Percentiles rank a stretch among this genome's conserved stretches.
phyloP scores from a whole-genome alignment of 2,113 vertebrate species.

The Haemorhous mexicanus region DNA sequence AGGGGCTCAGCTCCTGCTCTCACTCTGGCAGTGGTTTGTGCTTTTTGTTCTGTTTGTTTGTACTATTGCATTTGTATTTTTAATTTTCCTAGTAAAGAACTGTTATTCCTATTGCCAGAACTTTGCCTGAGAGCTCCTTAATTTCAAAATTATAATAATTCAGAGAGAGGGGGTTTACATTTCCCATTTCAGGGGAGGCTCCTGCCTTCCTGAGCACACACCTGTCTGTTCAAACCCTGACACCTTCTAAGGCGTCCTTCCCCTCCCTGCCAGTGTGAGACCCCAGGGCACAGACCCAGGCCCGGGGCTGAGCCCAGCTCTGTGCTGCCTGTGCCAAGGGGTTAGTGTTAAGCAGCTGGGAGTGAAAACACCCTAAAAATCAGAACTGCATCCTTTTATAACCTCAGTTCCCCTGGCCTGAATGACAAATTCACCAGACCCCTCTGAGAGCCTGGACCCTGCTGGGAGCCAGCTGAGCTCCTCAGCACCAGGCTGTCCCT shows the following conservation, averaged over 20 bases:
- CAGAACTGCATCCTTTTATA: accelerated
- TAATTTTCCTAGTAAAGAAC: too few relatives aligned
- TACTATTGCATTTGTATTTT: too few relatives aligned
- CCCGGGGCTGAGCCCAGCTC: background rate
- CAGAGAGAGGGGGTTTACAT: too few relatives aligned
- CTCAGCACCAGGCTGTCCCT: background rate
- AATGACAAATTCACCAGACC: background rate
- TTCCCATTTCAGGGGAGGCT: too few relatives aligned
- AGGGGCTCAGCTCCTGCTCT: too few relatives aligned
- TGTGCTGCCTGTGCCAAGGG: background rate
- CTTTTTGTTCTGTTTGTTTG: too few relatives aligned
- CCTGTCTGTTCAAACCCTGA: too few relatives aligned
- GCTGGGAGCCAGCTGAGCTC: background rate
- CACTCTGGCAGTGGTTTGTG: too few relatives aligned
- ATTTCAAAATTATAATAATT: too few relatives aligned
- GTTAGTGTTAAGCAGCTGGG: background rate
- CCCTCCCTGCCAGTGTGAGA: background rate
- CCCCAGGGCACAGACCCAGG: background rate
- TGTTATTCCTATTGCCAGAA: too few relatives aligned
- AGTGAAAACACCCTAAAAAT: background rate
- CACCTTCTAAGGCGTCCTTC: background rate
- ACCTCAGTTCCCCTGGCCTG: accelerated
- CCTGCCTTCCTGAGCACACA: background rate
- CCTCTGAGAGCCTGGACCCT: background rate
- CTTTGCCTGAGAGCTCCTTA: too few relatives aligned